Evolutionary conservation across 2,113 vertebrate species (phyloP).

Genomic region (Chloropsis hardwickii): DNA sequence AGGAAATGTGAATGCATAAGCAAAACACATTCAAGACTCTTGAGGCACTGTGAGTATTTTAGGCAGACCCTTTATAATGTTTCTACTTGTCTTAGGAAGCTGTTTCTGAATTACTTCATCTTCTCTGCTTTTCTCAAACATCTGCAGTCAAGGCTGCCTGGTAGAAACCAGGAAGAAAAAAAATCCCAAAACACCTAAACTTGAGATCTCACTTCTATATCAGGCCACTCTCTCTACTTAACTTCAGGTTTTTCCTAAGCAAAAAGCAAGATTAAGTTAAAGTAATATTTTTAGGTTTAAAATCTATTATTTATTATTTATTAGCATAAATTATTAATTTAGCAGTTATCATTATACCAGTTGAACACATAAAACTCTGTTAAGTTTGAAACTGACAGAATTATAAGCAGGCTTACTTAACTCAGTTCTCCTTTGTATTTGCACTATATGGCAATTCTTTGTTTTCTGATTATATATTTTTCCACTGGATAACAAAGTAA

Average conservation of each 20-base stretch:
- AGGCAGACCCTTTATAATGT: background rate
- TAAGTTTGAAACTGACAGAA: background rate
- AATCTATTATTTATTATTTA: background rate
- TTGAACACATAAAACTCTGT: background rate
- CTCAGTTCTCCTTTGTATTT: background rate
- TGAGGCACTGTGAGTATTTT: background rate
- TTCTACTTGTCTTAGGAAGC: background rate
- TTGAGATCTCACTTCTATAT: background rate
- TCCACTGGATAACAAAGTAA: background rate
- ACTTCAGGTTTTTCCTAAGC: background rate
- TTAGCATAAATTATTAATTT: background rate
- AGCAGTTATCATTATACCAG: background rate
- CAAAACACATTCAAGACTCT: background rate
- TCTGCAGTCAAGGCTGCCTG: background rate
- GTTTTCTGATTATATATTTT: slow-evolving; percentile 5
- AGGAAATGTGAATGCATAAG: background rate
- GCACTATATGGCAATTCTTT: background rate
- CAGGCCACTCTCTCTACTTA: background rate
- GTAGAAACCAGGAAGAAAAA: background rate
- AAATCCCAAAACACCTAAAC: background rate
- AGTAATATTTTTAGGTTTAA: background rate
- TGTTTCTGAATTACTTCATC: background rate
- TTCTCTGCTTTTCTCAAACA: background rate
- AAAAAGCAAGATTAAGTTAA: background rate
- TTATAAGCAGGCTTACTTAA: background rate